Percentiles rank a stretch among this genome's conserved stretches.
These are phyloP conservation scores for Stegodyphus dumicola DNA, from an alignment of 1,140 invertebrate species.

Conservation along the genomic window DNA sequence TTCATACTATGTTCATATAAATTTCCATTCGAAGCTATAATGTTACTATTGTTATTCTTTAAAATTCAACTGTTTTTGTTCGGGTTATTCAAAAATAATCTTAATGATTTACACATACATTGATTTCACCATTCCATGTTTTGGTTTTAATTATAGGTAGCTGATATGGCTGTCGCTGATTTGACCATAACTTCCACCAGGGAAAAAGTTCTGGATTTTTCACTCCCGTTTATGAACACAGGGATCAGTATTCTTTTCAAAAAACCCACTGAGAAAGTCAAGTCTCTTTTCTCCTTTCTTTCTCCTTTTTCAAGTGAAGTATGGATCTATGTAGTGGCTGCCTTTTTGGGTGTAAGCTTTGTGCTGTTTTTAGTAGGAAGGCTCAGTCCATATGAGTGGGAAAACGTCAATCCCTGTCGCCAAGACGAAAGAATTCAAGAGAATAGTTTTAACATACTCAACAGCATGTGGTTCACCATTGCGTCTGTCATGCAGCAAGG, in stretches of 20 bases:
- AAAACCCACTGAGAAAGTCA: constrained; percentile 81
- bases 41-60: no score
- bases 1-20: no score
- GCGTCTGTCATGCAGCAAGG: constrained; percentile 96
- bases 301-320: constrained; percentile 91
- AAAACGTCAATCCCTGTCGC: constrained; percentile 78
- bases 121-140: no score
- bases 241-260: constrained; percentile 74
- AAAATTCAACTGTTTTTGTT: no score
- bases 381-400: constrained; percentile 94
- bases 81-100: no score
- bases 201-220: constrained; percentile 88
- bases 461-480: constrained; percentile 82
- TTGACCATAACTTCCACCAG: constrained; percentile 93
- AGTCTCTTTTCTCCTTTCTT: constrained; percentile 91
- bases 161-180: constrained; percentile 92
- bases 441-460: constrained; percentile 79
- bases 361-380: constrained; percentile 91
- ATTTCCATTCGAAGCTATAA: no score
- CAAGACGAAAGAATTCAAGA: constrained; percentile 80
- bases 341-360: constrained; percentile 91
- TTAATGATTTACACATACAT: no score
- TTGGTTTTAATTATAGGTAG: constrained; percentile 71
- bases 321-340: constrained; percentile 95
- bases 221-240: constrained; percentile 62